Conservation (phyloP, 2,797 vertebrate genomes). For the Eulemur coronatus region DNA sequence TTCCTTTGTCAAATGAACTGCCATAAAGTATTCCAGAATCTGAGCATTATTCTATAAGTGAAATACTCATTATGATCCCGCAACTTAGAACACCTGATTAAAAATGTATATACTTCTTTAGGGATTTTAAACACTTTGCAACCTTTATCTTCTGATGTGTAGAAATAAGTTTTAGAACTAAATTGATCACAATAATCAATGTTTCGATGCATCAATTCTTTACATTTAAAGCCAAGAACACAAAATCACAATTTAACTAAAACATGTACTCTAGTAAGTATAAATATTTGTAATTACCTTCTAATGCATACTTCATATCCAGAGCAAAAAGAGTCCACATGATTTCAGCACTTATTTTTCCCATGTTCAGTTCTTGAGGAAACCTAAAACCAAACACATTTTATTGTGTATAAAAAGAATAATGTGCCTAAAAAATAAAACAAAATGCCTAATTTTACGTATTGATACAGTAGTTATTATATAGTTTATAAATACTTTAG, state of each 20-base stretch:
- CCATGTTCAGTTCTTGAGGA: conserved; percentile 97
- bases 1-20: neutral
- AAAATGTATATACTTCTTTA: neutral
- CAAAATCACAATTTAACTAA: neutral
- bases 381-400: conserved; percentile 89
- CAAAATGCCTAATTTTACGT: neutral
- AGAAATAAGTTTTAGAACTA: neutral
- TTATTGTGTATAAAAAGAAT: conserved; percentile 46
- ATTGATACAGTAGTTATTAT: neutral
- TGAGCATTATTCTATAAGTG: neutral
- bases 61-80: neutral
- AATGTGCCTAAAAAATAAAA: neutral
- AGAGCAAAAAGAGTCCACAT: conserved; percentile 95
- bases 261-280: neutral
- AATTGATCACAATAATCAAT: neutral
- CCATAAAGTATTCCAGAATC: neutral
- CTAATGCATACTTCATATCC: conserved; percentile 99
- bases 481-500: neutral
- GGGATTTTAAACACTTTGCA: neutral
- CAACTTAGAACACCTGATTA: neutral
- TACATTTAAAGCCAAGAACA: neutral
- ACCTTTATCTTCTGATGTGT: neutral
- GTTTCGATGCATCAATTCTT: neutral
- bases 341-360: conserved; percentile 95
- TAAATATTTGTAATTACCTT: conserved; percentile 89